These are phyloP conservation scores for Naja naja DNA, from an alignment of 2,113 vertebrate species.

Conservation along the genomic window DNA sequence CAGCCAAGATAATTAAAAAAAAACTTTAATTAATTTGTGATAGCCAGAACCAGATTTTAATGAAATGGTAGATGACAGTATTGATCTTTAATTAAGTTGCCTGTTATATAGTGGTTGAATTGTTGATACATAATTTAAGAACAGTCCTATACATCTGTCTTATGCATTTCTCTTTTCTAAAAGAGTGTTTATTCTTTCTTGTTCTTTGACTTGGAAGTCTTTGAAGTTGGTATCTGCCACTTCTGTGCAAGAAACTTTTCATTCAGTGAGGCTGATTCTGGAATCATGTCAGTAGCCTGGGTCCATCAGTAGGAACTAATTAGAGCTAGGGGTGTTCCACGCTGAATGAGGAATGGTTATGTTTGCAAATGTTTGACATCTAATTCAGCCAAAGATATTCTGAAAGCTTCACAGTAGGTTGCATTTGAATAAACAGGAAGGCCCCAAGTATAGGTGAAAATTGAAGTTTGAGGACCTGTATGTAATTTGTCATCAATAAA, in stretches of 20 bases:
- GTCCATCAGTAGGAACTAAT: not conserved
- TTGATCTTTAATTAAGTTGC: not conserved
- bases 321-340: not conserved
- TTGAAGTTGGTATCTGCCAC: not conserved
- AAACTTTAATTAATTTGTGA: not conserved
- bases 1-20: not conserved
- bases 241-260: not conserved
- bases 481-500: not conserved
- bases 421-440: not conserved
- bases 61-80: not conserved
- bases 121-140: accelerated
- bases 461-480: not conserved
- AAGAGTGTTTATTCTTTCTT: not conserved
- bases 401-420: not conserved
- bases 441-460: not conserved
- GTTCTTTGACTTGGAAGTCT: not conserved
- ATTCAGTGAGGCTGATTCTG: not conserved
- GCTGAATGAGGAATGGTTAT: not conserved
- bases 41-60: not conserved
- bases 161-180: accelerated
- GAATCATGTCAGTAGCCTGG: not conserved
- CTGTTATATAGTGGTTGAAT: not conserved
- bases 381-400: not conserved
- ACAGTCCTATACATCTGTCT: not conserved
- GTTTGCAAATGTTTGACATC: not conserved